Evolutionary conservation across 1,140 invertebrate species (phyloP).

Genomic region (Trichonephila clavipes): DNA sequence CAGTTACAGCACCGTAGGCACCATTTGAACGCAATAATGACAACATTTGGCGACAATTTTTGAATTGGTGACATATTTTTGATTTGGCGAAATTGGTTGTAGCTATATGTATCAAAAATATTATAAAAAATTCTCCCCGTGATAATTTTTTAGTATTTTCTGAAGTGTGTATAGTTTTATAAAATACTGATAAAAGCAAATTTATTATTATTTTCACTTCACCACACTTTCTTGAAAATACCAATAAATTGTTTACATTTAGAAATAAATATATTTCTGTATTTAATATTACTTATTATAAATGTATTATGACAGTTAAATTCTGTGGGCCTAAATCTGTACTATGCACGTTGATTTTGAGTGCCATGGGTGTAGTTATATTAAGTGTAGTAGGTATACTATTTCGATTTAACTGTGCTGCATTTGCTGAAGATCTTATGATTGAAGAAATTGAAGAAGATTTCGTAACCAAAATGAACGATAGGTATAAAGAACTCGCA

Average conservation of each 20-base stretch:
- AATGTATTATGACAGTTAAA: background rate
- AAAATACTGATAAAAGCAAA: too few relatives aligned
- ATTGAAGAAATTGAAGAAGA: background rate
- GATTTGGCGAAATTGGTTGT: too few relatives aligned
- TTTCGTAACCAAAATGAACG: background rate
- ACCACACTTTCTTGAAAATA: too few relatives aligned
- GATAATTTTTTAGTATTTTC: too few relatives aligned
- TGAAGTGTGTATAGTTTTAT: too few relatives aligned
- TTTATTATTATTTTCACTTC: too few relatives aligned
- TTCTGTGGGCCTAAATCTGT: background rate
- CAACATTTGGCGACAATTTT: too few relatives aligned
- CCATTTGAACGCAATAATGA: too few relatives aligned
- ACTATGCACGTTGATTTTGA: background rate
- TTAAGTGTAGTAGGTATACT: background rate
- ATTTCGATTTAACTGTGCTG: background rate
- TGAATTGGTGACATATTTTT: too few relatives aligned
- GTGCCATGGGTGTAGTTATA: background rate
- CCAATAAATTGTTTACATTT: background rate
- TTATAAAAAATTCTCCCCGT: too few relatives aligned
- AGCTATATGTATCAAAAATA: too few relatives aligned
- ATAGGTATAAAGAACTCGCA: background rate
- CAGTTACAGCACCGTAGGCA: too few relatives aligned
- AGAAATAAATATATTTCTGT: background rate
- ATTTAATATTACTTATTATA: background rate
- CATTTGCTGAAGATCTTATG: slow-evolving; percentile 2